These are phyloP conservation scores for Chromis chromis DNA, from an alignment of 2,797 vertebrate genomes.

Conservation along the genomic window DNA sequence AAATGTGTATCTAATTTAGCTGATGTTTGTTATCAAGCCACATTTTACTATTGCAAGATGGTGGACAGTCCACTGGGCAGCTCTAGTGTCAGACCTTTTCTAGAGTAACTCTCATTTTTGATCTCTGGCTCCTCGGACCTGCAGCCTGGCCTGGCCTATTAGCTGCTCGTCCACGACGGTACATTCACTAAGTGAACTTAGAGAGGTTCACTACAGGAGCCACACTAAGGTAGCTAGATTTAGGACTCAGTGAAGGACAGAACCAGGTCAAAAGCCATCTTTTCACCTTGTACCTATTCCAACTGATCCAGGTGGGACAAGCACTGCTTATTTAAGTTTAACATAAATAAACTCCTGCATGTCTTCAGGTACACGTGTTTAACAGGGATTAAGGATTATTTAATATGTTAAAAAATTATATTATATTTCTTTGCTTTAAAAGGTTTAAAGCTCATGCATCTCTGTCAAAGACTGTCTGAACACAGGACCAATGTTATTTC, in stretches of 20 bases:
- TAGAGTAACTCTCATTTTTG: conserved; percentile 67
- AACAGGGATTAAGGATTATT: conserved; percentile 62
- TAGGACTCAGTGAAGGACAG: conserved; percentile 59
- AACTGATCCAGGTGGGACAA: conserved; percentile 71
- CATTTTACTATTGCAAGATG: conserved; percentile 30
- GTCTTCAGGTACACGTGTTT: no score
- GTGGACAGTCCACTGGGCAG: conserved; percentile 34
- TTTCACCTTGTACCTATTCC: conserved; percentile 58
- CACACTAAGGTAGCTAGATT: conserved; percentile 69
- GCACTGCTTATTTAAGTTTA: conserved; percentile 63
- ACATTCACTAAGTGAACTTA: neutral
- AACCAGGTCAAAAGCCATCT: conserved; percentile 75
- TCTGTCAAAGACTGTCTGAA: conserved; percentile 46
- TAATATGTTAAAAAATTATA: conserved; percentile 43
- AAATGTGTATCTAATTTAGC: conserved; percentile 45
- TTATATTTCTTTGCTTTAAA: conserved; percentile 47
- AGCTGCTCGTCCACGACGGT: conserved; percentile 6
- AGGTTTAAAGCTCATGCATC: conserved; percentile 54
- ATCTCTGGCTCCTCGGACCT: conserved; percentile 58
- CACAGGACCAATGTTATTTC: conserved; percentile 33
- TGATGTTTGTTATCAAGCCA: neutral
- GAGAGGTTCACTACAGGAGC: neutral
- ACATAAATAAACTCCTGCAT: no score
- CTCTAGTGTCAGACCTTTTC: conserved; percentile 42
- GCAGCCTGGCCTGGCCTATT: conserved; percentile 40